Percentiles rank a stretch among this genome's conserved stretches.
Conservation (phyloP, 2,888 invertebrate genomes). For the Scaptodrosophila latifasciaeformis region DNA sequence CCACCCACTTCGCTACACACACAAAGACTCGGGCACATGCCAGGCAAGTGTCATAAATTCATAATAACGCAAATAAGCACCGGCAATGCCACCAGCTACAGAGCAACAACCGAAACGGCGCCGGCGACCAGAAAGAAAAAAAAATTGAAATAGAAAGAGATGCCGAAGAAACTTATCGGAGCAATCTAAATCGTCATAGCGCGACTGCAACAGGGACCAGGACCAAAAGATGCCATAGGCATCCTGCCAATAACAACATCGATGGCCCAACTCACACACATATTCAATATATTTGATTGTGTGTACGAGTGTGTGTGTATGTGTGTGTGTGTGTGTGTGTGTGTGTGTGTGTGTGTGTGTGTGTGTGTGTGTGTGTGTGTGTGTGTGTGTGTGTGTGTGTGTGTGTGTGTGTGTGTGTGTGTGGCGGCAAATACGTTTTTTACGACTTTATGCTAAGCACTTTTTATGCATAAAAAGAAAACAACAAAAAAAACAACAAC, state of each 20-base stretch:
- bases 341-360: slow-evolving; percentile 9
- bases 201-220: slow-evolving; percentile 3
- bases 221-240: slow-evolving; percentile 43
- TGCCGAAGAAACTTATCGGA: slow-evolving; percentile 50
- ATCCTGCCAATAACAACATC: slow-evolving; percentile 55
- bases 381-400: slow-evolving; percentile 13
- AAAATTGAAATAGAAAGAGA: slow-evolving; percentile 6
- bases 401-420: slow-evolving; percentile 26
- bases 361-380: not conserved
- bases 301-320: too few species aligned
- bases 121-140: not conserved
- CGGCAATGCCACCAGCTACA: slow-evolving; percentile 38
- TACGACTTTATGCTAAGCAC: slow-evolving; percentile 72
- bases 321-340: too few species aligned
- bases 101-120: slow-evolving; percentile 11
- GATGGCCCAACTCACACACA: slow-evolving; percentile 20
- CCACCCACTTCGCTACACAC: slow-evolving; percentile 7
- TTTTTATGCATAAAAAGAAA: slow-evolving; percentile 68
- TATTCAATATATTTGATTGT: too few species aligned
- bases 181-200: slow-evolving; percentile 59
- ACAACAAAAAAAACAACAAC: slow-evolving; percentile 25
- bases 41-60: slow-evolving; percentile 67
- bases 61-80: slow-evolving; percentile 71
- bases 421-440: slow-evolving; percentile 67
- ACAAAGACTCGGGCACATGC: slow-evolving; percentile 16